phyloP scores from a whole-genome alignment of 2,888 invertebrate species.

The Aphelenchoides bicaudatus region DNA sequence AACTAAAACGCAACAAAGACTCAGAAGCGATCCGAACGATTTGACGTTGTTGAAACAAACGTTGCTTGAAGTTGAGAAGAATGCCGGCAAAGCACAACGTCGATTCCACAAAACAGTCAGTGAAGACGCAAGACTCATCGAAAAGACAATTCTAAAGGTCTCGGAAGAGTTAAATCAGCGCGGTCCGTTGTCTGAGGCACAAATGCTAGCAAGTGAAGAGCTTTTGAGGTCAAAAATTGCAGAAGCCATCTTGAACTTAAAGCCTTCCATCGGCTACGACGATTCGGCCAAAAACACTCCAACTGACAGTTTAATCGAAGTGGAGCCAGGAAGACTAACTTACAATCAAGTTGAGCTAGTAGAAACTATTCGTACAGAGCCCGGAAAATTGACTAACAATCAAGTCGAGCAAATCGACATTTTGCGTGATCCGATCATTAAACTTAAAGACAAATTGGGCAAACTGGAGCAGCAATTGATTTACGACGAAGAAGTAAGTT shows the following conservation, averaged over 20 bases:
- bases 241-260: slow-evolving; percentile 52
- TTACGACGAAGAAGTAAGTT: slow-evolving; percentile 51
- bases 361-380: slow-evolving; percentile 13
- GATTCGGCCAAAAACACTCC: not conserved
- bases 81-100: slow-evolving; percentile 19
- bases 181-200: slow-evolving; percentile 44
- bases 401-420: slow-evolving; percentile 29
- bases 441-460: slow-evolving; percentile 38
- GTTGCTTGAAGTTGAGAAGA: slow-evolving; percentile 24
- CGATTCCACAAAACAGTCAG: slow-evolving; percentile 13
- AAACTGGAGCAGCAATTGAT: slow-evolving; percentile 49
- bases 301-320: not conserved
- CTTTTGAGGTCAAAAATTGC: slow-evolving; percentile 48
- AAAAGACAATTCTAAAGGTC: slow-evolving; percentile 48
- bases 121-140: slow-evolving; percentile 35
- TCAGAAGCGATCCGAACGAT: no score
- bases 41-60: slow-evolving; percentile 18
- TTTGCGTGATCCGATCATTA: slow-evolving; percentile 43
- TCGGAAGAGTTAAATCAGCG: slow-evolving; percentile 38
- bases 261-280: slow-evolving; percentile 14
- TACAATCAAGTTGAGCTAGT: slow-evolving; percentile 13
- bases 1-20: no score
- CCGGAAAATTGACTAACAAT: slow-evolving; percentile 13
- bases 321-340: slow-evolving; percentile 1
- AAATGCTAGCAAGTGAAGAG: slow-evolving; percentile 54